phyloP scores from a whole-genome alignment of 2,113 vertebrate species.

The Amphiprion percula region DNA sequence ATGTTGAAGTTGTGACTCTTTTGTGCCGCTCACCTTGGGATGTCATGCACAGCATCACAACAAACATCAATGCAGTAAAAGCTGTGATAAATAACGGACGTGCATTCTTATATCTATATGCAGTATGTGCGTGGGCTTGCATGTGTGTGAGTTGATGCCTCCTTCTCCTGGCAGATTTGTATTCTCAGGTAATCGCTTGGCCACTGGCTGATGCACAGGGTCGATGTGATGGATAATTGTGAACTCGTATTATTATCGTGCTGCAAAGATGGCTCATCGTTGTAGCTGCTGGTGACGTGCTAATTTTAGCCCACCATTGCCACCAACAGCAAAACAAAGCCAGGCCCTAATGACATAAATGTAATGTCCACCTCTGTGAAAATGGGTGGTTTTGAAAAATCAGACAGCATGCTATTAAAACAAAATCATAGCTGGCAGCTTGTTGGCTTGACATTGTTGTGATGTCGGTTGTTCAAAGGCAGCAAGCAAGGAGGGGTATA shows the following conservation, averaged over 20 bases:
- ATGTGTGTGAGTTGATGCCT: constrained; percentile 6
- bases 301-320: constrained; percentile 43
- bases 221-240: constrained; percentile 40
- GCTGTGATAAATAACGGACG: constrained; percentile 6
- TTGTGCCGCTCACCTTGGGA: neutral
- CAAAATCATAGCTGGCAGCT: constrained; percentile 65
- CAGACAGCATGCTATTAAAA: constrained; percentile 76
- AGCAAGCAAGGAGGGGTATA: constrained; percentile 28
- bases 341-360: constrained; percentile 63
- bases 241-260: constrained; percentile 21
- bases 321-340: constrained; percentile 52
- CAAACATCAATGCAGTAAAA: constrained; percentile 1
- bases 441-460: constrained; percentile 61
- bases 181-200: constrained; percentile 44
- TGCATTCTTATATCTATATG: neutral
- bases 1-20: neutral
- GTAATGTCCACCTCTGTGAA: constrained; percentile 64
- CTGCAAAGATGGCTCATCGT: constrained; percentile 44
- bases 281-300: constrained; percentile 39
- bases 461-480: constrained; percentile 57
- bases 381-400: constrained; percentile 65
- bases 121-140: constrained; percentile 8
- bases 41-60: neutral
- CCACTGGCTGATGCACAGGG: neutral
- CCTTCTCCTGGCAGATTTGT: constrained; percentile 10